phyloP scores from a whole-genome alignment of 2,113 vertebrate species.

The Cavia porcellus region DNA sequence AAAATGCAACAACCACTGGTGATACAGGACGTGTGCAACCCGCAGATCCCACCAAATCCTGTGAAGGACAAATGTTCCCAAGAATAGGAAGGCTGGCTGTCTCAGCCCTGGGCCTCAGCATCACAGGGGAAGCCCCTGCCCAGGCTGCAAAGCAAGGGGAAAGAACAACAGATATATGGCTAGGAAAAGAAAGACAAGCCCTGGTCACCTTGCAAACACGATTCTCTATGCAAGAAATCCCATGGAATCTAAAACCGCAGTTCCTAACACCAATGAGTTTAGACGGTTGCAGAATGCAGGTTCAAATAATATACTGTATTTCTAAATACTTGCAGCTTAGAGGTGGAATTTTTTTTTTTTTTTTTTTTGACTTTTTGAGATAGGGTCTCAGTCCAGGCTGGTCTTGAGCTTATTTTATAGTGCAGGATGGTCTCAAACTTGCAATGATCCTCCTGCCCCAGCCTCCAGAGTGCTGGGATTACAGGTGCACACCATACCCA shows the following conservation, averaged over 20 bases:
- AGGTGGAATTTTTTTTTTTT: not conserved
- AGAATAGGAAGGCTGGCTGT: not conserved
- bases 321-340: not conserved
- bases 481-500: too few relatives aligned
- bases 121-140: not conserved
- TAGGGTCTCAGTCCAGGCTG: too few relatives aligned
- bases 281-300: not conserved
- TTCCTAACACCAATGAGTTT: not conserved
- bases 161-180: not conserved
- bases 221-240: not conserved
- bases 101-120: not conserved
- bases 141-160: not conserved
- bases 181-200: not conserved
- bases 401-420: too few relatives aligned
- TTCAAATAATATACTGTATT: not conserved
- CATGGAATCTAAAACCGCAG: not conserved
- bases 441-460: too few relatives aligned
- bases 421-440: too few relatives aligned
- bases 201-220: constrained; percentile 2
- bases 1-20: not conserved
- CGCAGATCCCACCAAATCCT: not conserved
- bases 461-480: too few relatives aligned
- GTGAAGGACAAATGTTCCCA: not conserved
- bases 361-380: too few relatives aligned
- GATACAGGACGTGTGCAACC: not conserved